Percentiles rank a stretch among this genome's conserved stretches.
Evolutionary conservation across 1,140 invertebrate species (phyloP).

Genomic region (Cyclargus thomasi): DNA sequence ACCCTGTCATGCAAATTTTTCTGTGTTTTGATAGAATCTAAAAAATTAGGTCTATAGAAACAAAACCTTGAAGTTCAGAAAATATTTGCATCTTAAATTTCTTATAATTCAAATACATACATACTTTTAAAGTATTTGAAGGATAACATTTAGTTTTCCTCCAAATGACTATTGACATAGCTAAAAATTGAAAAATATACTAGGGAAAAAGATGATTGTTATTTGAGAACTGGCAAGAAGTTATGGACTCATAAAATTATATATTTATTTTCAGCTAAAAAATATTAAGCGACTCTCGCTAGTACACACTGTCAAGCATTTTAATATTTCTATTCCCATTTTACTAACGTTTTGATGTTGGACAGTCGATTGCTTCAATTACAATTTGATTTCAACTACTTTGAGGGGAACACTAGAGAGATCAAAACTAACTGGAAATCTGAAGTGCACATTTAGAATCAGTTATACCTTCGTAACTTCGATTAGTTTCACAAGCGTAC

Average conservation of each 20-base stretch:
- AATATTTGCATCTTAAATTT: too few relatives aligned
- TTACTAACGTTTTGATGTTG: not conserved
- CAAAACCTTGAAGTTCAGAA: too few relatives aligned
- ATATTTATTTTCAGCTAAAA: not conserved
- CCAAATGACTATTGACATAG: too few relatives aligned
- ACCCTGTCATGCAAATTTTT: too few relatives aligned
- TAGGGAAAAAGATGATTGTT: too few relatives aligned
- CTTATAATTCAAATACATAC: too few relatives aligned
- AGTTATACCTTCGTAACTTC: not conserved
- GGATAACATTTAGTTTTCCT: too few relatives aligned
- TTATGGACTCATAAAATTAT: not conserved
- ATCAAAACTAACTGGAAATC: slow-evolving; percentile 1
- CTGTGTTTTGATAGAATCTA: too few relatives aligned
- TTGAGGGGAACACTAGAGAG: slow-evolving; percentile 2
- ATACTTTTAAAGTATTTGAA: too few relatives aligned
- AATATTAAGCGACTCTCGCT: not conserved
- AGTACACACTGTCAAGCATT: not conserved
- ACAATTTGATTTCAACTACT: not conserved
- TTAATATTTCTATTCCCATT: slow-evolving; percentile 9
- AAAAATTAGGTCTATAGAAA: too few relatives aligned
- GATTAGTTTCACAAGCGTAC: slow-evolving; percentile 12
- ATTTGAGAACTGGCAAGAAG: not conserved
- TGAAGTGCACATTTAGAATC: slow-evolving; percentile 3
- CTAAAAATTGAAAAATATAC: too few relatives aligned
- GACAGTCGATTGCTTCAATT: not conserved